phyloP scores from a whole-genome alignment of 2,888 invertebrate species.

The Ormyrus thymus region DNA sequence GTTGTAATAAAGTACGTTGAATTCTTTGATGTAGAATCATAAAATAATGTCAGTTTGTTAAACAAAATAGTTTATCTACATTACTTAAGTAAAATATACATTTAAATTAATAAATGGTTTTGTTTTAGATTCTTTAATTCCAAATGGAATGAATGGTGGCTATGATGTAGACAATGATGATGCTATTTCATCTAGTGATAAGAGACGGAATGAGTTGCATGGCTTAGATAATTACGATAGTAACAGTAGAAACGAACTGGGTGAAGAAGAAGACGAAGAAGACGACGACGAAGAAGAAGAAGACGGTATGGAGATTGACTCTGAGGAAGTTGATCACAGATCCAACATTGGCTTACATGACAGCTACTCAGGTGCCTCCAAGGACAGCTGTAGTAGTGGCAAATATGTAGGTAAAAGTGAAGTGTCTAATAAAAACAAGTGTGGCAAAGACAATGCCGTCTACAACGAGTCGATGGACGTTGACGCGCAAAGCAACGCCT shows the following conservation, averaged over 20 bases:
- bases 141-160: conserved; percentile 75
- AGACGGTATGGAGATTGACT: conserved; percentile 58
- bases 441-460: conserved; percentile 53
- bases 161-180: conserved; percentile 67
- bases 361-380: conserved; percentile 2
- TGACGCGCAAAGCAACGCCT: conserved; percentile 68
- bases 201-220: conserved; percentile 63
- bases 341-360: conserved; percentile 6
- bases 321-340: conserved; percentile 56
- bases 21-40: neutral
- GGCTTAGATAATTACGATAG: conserved; percentile 47
- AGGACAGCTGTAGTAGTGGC: conserved; percentile 26
- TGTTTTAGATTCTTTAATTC: conserved; percentile 71
- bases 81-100: neutral
- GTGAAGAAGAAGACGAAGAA: conserved; percentile 58
- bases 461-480: conserved; percentile 67
- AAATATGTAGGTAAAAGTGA: conserved; percentile 64
- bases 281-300: conserved; percentile 60
- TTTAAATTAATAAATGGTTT: neutral
- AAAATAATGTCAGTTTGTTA: neutral
- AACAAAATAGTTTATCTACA: neutral
- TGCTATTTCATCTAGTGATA: conserved; percentile 65
- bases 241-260: conserved; percentile 56
- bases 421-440: conserved; percentile 61
- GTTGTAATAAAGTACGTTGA: neutral